Conservation (phyloP, 2,113 vertebrate species). For the Indri indri region DNA sequence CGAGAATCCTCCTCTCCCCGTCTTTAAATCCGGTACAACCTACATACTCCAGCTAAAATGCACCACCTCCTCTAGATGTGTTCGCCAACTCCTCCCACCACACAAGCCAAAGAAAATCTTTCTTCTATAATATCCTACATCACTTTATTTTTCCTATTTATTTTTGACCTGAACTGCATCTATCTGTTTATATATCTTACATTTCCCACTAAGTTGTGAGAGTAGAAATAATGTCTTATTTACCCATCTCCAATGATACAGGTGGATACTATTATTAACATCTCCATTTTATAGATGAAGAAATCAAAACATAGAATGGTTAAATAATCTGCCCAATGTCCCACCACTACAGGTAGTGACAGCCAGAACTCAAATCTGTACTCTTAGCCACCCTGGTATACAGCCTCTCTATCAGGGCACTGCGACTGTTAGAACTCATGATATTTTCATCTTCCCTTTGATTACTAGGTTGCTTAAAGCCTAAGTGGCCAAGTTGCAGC, state of each 20-base stretch:
- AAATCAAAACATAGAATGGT: background rate
- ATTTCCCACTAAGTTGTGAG: background rate
- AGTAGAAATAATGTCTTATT: background rate
- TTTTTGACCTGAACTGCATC: background rate
- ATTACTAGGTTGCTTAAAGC: background rate
- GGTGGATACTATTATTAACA: background rate
- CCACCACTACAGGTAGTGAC: background rate
- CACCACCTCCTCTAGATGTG: background rate
- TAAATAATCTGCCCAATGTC: background rate
- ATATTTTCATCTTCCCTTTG: background rate
- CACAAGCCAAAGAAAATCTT: background rate
- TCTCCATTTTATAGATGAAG: background rate
- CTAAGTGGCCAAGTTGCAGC: background rate
- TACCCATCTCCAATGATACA: background rate
- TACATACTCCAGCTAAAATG: background rate
- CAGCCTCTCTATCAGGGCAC: background rate
- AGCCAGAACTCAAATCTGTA: background rate
- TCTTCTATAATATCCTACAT: background rate
- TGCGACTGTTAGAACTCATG: background rate
- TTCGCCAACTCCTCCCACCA: background rate
- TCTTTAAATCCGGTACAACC: background rate
- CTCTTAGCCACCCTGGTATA: too few species aligned
- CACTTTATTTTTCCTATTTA: background rate
- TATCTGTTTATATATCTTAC: background rate
- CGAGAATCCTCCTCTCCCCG: background rate